phyloP scores from a whole-genome alignment of 1,140 invertebrate species.

The Philopotamus ludificatus region DNA sequence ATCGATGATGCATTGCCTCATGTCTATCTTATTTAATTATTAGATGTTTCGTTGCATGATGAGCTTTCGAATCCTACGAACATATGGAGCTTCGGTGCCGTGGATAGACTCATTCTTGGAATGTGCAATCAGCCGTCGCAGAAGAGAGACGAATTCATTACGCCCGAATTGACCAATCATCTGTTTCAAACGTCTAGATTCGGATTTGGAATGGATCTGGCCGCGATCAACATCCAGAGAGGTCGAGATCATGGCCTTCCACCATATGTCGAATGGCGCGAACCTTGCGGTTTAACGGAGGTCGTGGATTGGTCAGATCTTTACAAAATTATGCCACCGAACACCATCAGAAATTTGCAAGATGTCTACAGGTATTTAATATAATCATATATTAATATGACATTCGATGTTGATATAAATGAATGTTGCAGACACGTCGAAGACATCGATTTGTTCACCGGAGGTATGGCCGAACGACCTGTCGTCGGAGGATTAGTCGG shows the following conservation, averaged over 20 bases:
- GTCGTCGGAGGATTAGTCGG: constrained; percentile 84
- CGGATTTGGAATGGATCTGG: constrained; percentile 83
- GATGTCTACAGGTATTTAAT: constrained; percentile 59
- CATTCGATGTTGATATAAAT: background rate
- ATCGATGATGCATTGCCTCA: background rate
- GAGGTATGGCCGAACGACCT: constrained; percentile 79
- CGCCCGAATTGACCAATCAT: constrained; percentile 80
- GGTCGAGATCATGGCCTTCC: constrained; percentile 88
- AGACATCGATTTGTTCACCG: constrained; percentile 91
- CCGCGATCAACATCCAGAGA: constrained; percentile 84
- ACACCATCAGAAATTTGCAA: constrained; percentile 63
- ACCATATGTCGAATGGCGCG: constrained; percentile 77
- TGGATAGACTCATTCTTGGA: constrained; percentile 76
- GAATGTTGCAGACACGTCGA: constrained; percentile 63
- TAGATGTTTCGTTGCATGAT: constrained; percentile 77
- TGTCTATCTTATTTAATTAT: constrained; percentile 37
- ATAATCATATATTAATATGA: background rate
- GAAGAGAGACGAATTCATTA: constrained; percentile 79
- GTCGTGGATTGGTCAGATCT: constrained; percentile 77
- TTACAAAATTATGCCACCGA: constrained; percentile 66
- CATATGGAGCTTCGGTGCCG: constrained; percentile 69
- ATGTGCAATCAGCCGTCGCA: constrained; percentile 76
- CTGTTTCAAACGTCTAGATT: constrained; percentile 75
- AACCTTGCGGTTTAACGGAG: constrained; percentile 73
- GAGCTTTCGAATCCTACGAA: constrained; percentile 67